Base-by-base conservation (phyloP, 2,888 invertebrate genomes). In the Parasteatoda lunata region DNA sequence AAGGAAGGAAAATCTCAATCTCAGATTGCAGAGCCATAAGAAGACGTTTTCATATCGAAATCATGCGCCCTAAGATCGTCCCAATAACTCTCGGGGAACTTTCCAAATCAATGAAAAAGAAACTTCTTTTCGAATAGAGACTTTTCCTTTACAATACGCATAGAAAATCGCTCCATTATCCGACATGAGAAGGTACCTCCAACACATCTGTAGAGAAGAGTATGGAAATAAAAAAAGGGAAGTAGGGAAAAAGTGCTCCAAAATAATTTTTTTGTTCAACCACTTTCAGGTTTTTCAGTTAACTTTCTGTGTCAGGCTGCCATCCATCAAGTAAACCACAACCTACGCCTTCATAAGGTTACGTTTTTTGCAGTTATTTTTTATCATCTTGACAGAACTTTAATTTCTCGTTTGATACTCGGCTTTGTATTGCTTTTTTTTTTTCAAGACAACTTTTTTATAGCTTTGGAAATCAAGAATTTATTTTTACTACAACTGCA, bases 331-430 rank as follows among this genome's bases (percentile, higher is more conserved):
- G 59, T 5, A 8, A 76, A 82, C 76, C 82, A 75, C 76, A 76
- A 49, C 75, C 82, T 48, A 47, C 64, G 71, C 59, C 59, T 59
- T 83, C 83, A 83, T 83, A 77, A 83, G 77, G 83, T 77, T 15
- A 59, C 83, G 54, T 71, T 83, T n/a, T 77, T 51, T 69, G 77
- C 71, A 77, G 30, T 30, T 71, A 76, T 76, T 59, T 66, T 83
- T 77, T 83, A 83, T 83, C 83, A 83, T 83, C 77, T 71, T 71
- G 83, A 83, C 83, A 83, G 77, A 71, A 83, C 71, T 83, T 83
- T 83, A 83, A 83, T 83, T 83, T 77, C 83, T 83, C 83, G 77
- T 83, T 77, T 83, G 70, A 65, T 66, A 72, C 72, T 49, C 68
- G n/a, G 15, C 72, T 15, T 54, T 9, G 68, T 81, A 72, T 80